Percentiles rank a stretch among this genome's conserved stretches.
These are phyloP conservation scores for Torymus aiolomorphi DNA, from an alignment of 2,888 invertebrate species.

Conservation along the genomic window DNA sequence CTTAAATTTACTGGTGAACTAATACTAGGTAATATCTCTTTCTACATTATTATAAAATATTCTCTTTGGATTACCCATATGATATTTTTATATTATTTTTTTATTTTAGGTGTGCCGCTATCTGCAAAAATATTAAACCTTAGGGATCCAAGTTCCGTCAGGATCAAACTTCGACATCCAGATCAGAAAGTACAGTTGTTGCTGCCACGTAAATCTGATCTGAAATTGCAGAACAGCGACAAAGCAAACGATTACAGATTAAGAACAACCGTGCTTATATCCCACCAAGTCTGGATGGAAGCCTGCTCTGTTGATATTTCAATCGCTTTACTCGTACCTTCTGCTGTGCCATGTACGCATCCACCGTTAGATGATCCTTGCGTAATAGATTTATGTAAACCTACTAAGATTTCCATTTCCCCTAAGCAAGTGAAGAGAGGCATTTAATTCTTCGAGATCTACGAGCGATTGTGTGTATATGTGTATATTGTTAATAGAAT, in stretches of 20 bases:
- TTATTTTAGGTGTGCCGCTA: conserved; percentile 87
- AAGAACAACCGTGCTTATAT: conserved; percentile 90
- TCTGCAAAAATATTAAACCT: conserved; percentile 92
- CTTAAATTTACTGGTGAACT: conserved; percentile 95
- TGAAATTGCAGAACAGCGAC: conserved; percentile 80
- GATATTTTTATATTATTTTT: not conserved
- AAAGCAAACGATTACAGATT: conserved; percentile 82
- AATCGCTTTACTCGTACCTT: conserved; percentile 86
- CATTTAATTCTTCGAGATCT: conserved; percentile 76
- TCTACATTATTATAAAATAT: not conserved
- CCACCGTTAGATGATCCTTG: conserved; percentile 77
- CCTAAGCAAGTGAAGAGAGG: conserved; percentile 93
- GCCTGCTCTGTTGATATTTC: conserved; percentile 92
- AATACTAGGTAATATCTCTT: conserved; percentile 84
- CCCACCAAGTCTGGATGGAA: conserved; percentile 95
- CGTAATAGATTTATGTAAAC: conserved; percentile 88
- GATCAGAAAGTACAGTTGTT: conserved; percentile 92
- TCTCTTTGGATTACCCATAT: not conserved
- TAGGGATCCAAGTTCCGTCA: conserved; percentile 83
- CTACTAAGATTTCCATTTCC: conserved; percentile 90
- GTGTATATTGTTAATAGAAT: conserved; percentile 16
- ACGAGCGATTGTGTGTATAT: conserved; percentile 16
- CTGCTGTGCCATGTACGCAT: conserved; percentile 77
- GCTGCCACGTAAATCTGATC: conserved; percentile 86
- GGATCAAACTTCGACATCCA: conserved; percentile 93